phyloP scores from a whole-genome alignment of 1,140 invertebrate genomes.

The Zophobas atratus region DNA sequence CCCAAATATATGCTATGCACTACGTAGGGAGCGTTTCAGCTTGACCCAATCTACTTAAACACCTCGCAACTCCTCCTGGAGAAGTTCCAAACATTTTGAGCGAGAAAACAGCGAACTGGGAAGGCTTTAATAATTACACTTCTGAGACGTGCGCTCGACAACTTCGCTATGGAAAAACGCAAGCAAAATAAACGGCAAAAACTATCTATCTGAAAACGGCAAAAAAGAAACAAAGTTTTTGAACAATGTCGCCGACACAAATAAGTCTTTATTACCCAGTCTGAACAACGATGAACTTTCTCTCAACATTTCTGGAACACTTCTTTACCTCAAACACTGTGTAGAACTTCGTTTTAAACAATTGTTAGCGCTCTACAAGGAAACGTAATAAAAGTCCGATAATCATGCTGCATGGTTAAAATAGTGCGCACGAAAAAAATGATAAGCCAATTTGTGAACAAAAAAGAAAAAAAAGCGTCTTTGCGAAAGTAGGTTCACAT shows the following conservation, averaged over 20 bases:
- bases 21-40: slow-evolving; percentile 2
- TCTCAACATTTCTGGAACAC: slow-evolving; percentile 63
- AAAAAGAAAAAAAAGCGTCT: slow-evolving; percentile 44
- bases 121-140: slow-evolving; percentile 29
- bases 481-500: slow-evolving; percentile 42
- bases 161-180: slow-evolving; percentile 5
- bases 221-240: slow-evolving; percentile 4
- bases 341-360: slow-evolving; percentile 66
- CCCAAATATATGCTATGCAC: not conserved
- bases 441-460: slow-evolving; percentile 20
- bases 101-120: slow-evolving; percentile 15
- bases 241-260: not conserved
- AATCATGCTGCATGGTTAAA: slow-evolving; percentile 15
- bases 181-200: not conserved
- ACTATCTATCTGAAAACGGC: slow-evolving; percentile 1
- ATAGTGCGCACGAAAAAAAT: slow-evolving; percentile 12
- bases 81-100: slow-evolving; percentile 5
- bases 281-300: slow-evolving; percentile 66
- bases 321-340: slow-evolving; percentile 66
- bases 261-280: slow-evolving; percentile 61
- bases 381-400: slow-evolving; percentile 19
- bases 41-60: slow-evolving; percentile 25
- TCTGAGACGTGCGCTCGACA: slow-evolving; percentile 4
- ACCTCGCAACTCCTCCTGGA: slow-evolving; percentile 23
- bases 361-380: slow-evolving; percentile 13